A percentile compares a stretch with the other conserved stretches of the same genome.
Conservation (phyloP, 2,888 invertebrate species). For the Dichetophora obliterata region DNA sequence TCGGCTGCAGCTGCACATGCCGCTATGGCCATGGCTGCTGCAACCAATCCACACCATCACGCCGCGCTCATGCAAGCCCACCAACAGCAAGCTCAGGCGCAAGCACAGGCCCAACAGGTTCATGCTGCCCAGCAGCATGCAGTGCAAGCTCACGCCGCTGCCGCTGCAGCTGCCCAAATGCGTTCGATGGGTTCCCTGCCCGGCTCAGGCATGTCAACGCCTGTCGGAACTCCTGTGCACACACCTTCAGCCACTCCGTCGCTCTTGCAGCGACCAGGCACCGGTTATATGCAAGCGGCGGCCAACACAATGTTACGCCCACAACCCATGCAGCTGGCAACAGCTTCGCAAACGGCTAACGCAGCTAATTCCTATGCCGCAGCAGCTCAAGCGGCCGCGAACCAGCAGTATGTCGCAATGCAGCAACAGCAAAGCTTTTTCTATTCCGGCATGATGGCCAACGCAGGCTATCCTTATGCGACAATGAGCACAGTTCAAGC, state of each 20-base stretch:
- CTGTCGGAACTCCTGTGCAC: constrained; percentile 56
- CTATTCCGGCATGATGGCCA: constrained; percentile 70
- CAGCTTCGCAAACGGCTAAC: constrained; percentile 47
- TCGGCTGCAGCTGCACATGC: constrained; percentile 46
- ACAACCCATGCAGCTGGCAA: constrained; percentile 48
- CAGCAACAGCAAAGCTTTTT: constrained; percentile 64
- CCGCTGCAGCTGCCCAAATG: constrained; percentile 55
- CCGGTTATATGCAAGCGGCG: constrained; percentile 51
- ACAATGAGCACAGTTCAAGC: constrained; percentile 67
- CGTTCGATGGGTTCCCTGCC: constrained; percentile 49
- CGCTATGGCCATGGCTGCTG: constrained; percentile 41
- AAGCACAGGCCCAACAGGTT: constrained; percentile 50
- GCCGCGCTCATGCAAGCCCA: constrained; percentile 50
- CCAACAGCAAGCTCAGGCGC: constrained; percentile 44
- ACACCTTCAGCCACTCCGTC: constrained; percentile 43
- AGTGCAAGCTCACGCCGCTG: constrained; percentile 55
- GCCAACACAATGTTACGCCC: constrained; percentile 49
- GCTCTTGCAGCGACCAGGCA: constrained; percentile 50
- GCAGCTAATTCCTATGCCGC: constrained; percentile 53
- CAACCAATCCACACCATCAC: constrained; percentile 43
- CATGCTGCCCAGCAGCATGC: constrained; percentile 52
- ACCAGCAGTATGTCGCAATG: constrained; percentile 52
- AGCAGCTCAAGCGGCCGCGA: constrained; percentile 50
- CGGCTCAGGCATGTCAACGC: constrained; percentile 56
- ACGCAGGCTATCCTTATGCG: constrained; percentile 71